Conservation (phyloP, 2,113 vertebrate species). For the Ondatra zibethicus region DNA sequence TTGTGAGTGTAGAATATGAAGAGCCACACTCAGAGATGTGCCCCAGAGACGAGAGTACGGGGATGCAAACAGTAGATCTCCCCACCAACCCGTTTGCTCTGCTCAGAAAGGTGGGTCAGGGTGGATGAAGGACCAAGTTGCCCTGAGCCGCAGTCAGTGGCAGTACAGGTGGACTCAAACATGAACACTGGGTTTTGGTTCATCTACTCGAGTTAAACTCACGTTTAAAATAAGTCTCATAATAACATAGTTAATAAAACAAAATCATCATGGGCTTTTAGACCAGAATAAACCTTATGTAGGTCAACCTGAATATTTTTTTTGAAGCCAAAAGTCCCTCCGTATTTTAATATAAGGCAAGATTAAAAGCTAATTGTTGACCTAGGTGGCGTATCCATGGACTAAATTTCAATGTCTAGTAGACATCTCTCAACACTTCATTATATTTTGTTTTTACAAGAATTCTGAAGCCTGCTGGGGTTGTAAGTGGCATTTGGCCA, state of each 20-base stretch:
- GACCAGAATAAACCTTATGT: not conserved
- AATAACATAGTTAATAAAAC: not conserved
- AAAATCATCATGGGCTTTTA: not conserved
- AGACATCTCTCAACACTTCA: not conserved
- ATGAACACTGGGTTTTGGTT: not conserved
- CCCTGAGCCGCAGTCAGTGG: not conserved
- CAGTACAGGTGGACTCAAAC: not conserved
- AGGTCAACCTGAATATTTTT: not conserved
- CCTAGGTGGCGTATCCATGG: not conserved
- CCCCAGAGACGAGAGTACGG: not conserved
- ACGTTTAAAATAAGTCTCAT: conserved; percentile 32
- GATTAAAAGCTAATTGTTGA: not conserved
- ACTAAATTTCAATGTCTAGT: not conserved
- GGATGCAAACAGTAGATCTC: not conserved
- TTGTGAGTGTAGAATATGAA: not conserved
- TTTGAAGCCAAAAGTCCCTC: not conserved
- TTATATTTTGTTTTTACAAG: not conserved
- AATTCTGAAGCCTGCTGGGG: not conserved
- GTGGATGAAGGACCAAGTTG: not conserved
- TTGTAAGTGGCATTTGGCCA: not conserved
- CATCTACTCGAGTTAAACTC: not conserved
- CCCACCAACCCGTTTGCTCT: not conserved
- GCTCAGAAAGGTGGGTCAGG: not conserved
- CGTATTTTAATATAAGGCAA: conserved; percentile 41
- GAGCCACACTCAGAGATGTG: not conserved